Evolutionary conservation across 92 coral and sea anemone species (phyloP), one percentile per base, ranked within the genome.

Genomic region (Palythoa caribaeorum): DNA sequence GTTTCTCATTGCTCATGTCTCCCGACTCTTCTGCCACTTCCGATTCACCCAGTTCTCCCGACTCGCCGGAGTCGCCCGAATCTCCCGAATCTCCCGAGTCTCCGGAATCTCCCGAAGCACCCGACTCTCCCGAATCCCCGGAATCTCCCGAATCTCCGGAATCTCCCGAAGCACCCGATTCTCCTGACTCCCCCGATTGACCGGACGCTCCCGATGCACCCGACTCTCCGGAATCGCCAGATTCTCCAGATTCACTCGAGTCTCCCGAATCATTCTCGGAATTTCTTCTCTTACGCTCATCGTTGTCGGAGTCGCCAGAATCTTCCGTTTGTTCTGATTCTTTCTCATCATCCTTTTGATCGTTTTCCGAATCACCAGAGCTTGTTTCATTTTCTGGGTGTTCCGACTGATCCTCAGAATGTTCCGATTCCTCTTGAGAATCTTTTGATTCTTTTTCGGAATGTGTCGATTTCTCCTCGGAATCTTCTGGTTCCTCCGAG

Each of bases 231-330:
- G 86, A 87, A 1, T 88, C 60, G 0, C 60, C 80, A 5, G 86
- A 87, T 7, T 83, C 84, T 0, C 57, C 88, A 0, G 88, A 89
- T 35, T 83, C 88, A 0, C 71, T 84, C 2, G 92, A 90, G 35
- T 90, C 89, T 1, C 81, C 89, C 9, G 89, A 84, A 36, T 77
- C 86, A 44, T 35, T 52, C 2, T 86, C 87, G 40, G 80, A 39
- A 48, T 90, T 80, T 69, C 88, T 85, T 69, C 84, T 83, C 51
- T 59, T 76, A 11, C 63, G 57, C 48, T 10, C 51, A 6, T 21
- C 62, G 13, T 90, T 81, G 8, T 74, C 74, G 40, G 75, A 79
- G 3, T 91, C 94, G 5, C 84, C 92, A 5, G 87, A 79, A 1
- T 70, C 3, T 3, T 17, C 75, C 44, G 47, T 9, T 70, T 70